Evolutionary conservation across 2,888 invertebrate genomes (phyloP).

Genomic region (Eilema caniola): DNA sequence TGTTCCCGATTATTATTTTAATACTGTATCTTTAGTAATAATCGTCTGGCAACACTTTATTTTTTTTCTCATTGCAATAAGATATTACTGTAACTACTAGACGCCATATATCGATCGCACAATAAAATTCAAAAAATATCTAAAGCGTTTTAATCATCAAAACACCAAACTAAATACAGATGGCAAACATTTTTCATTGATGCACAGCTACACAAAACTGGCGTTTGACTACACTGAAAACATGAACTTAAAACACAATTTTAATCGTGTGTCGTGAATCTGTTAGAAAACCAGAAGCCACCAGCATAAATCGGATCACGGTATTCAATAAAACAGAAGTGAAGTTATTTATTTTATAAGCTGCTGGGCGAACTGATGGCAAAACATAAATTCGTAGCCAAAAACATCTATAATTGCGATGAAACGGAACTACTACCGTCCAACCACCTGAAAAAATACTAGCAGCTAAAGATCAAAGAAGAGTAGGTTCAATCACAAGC

Average conservation of each 20-base stretch:
- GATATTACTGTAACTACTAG: too few relatives aligned
- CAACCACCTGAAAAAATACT: conserved; percentile 67
- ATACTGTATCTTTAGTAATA: too few relatives aligned
- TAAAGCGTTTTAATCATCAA: too few relatives aligned
- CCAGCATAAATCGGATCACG: conserved; percentile 47
- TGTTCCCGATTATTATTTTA: too few relatives aligned
- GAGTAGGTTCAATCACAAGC: conserved; percentile 69
- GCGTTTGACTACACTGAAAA: conserved; percentile 19
- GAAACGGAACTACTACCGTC: conserved; percentile 71
- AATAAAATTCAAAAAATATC: too few relatives aligned
- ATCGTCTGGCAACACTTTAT: too few relatives aligned
- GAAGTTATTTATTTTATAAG: conserved; percentile 44
- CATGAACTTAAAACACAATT: conserved; percentile 13
- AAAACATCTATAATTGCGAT: conserved; percentile 67
- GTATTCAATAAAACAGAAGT: conserved; percentile 56
- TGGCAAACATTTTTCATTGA: conserved; percentile 52
- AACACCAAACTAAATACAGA: too few relatives aligned
- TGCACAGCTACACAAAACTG: conserved; percentile 41
- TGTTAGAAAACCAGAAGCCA: too few relatives aligned
- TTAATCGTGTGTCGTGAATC: not conserved
- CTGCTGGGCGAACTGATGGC: conserved; percentile 47
- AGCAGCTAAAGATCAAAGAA: conserved; percentile 65
- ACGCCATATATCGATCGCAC: too few relatives aligned
- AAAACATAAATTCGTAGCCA: conserved; percentile 42
- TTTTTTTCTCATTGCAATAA: too few relatives aligned